Evolutionary conservation across 2,797 vertebrate species (phyloP).

Genomic region (Epinephelus awoara): DNA sequence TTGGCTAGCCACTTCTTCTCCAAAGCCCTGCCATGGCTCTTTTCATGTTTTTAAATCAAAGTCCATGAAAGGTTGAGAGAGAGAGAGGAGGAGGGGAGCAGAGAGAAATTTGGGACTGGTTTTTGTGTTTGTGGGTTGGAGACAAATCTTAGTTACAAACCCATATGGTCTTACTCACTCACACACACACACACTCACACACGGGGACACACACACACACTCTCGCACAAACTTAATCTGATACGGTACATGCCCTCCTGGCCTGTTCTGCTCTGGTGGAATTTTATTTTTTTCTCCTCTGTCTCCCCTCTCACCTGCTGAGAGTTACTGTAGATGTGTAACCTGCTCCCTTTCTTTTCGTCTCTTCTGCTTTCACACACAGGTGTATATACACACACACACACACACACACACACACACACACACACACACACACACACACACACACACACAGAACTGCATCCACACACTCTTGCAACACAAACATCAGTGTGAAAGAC

Average conservation of each 20-base stretch:
- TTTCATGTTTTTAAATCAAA: constrained; percentile 81
- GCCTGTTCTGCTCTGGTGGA: constrained; percentile 67
- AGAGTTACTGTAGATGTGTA: constrained; percentile 70
- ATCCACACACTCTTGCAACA: constrained; percentile 37
- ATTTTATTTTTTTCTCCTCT: constrained; percentile 56
- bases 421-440: constrained; percentile 36
- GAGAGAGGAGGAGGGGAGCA: constrained; percentile 13
- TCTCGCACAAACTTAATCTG: constrained; percentile 59
- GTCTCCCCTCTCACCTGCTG: constrained; percentile 71
- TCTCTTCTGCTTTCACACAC: constrained; percentile 35
- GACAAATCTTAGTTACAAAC: constrained; percentile 68
- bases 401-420: constrained; percentile 22
- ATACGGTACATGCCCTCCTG: constrained; percentile 72
- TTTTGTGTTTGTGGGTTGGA: constrained; percentile 72
- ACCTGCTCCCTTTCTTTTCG: constrained; percentile 47
- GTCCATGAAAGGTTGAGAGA: constrained; percentile 65
- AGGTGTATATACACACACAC: background rate
- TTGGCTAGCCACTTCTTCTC: constrained; percentile 71
- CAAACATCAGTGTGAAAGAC: constrained; percentile 39
- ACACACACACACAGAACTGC: constrained; percentile 21
- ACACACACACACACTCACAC: constrained; percentile 7
- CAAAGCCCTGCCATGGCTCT: constrained; percentile 71
- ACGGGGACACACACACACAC: background rate
- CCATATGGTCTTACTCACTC: constrained; percentile 53
- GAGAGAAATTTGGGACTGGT: constrained; percentile 57